Conservation (phyloP, 1,140 invertebrate species). For the Drosophila prosaltans region DNA sequence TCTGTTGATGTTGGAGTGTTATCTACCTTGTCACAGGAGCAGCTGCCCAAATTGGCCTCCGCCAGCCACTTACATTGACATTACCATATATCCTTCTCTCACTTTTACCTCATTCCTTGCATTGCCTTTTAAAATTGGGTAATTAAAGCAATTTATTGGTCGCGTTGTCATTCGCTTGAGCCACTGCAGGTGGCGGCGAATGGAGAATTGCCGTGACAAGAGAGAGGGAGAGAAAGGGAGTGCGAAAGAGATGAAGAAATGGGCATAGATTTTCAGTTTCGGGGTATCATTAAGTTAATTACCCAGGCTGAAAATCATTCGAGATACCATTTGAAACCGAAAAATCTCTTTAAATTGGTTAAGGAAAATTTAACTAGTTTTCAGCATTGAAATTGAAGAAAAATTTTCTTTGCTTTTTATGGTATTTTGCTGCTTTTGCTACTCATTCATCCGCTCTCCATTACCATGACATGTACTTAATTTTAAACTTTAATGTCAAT, state of each 20-base stretch:
- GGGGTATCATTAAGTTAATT: slow-evolving; percentile 9
- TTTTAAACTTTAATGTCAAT: slow-evolving; percentile 33
- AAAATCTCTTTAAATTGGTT: not conserved
- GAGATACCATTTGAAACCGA: not conserved
- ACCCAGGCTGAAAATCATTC: slow-evolving; percentile 2
- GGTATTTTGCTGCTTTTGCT: no score
- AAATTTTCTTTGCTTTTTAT: not conserved
- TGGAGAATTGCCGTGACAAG: slow-evolving; percentile 20
- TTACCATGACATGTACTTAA: not conserved
- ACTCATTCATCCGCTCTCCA: slow-evolving; percentile 32
- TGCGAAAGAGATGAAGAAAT: not conserved
- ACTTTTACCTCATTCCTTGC: slow-evolving; percentile 3
- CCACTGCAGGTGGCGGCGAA: slow-evolving; percentile 10
- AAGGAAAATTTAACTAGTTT: slow-evolving; percentile 3
- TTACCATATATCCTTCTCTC: slow-evolving; percentile 49
- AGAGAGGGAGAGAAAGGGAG: not conserved
- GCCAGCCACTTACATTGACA: slow-evolving; percentile 65
- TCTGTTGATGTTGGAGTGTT: slow-evolving; percentile 76
- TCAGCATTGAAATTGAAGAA: not conserved
- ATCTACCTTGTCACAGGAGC: slow-evolving; percentile 70
- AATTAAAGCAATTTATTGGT: slow-evolving; percentile 81
- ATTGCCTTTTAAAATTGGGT: slow-evolving; percentile 72
- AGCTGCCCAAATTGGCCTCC: slow-evolving; percentile 54
- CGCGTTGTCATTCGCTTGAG: slow-evolving; percentile 31
- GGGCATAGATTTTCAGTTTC: not conserved